Evolutionary conservation across 1,140 invertebrate species (phyloP).

Genomic region (Drosophila lini): DNA sequence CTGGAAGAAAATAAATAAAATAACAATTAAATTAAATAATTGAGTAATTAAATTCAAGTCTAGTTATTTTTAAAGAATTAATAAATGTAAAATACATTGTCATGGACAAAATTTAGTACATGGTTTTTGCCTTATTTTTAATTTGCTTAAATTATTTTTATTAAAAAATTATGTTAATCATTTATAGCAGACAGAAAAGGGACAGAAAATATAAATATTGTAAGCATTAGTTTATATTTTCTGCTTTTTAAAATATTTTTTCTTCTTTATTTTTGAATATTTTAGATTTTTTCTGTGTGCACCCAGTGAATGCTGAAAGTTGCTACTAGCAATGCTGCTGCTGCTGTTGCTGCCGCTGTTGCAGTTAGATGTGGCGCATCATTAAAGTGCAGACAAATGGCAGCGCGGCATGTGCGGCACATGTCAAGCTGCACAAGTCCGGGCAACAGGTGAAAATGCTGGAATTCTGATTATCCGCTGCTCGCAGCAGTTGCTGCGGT

Average conservation of each 20-base stretch:
- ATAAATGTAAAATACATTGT: too few species aligned
- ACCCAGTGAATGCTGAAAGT: slow-evolving; percentile 46
- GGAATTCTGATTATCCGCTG: slow-evolving; percentile 80
- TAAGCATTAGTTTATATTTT: too few species aligned
- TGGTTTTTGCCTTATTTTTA: too few species aligned
- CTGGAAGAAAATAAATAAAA: not conserved
- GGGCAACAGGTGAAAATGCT: slow-evolving; percentile 82
- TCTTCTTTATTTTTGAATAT: not conserved
- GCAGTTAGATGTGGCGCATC: slow-evolving; percentile 67
- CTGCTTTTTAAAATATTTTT: not conserved
- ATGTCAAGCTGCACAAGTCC: slow-evolving; percentile 74
- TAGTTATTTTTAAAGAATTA: not conserved
- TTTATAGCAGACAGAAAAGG: too few species aligned
- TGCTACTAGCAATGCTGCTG: slow-evolving; percentile 40
- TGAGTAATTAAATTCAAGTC: too few species aligned
- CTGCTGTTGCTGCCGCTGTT: slow-evolving; percentile 39
- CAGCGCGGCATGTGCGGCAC: slow-evolving; percentile 81
- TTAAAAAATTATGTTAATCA: too few species aligned
- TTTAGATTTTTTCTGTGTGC: slow-evolving; percentile 1
- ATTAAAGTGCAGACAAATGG: slow-evolving; percentile 83
- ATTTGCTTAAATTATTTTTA: too few species aligned
- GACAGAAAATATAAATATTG: too few species aligned
- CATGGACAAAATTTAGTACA: too few species aligned
- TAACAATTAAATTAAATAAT: too few species aligned
- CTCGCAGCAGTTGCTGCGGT: slow-evolving; percentile 30